Percentiles rank a stretch among this genome's conserved stretches.
phyloP scores from a whole-genome alignment of 2,888 invertebrate species.

The Romanomermis culicivorax region DNA sequence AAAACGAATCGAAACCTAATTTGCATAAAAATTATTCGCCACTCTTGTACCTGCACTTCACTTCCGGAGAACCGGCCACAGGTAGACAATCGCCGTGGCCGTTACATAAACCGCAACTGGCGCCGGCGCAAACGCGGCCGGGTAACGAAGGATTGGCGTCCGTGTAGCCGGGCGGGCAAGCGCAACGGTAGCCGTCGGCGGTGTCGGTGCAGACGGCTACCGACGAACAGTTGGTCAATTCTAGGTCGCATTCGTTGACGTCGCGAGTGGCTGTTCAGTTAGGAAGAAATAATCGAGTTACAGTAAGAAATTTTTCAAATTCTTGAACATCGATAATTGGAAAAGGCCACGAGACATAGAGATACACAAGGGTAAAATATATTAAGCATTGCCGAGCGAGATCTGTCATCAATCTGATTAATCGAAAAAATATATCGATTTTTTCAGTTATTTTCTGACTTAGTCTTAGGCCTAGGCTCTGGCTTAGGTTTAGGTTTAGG shows the following conservation, averaged over 20 bases:
- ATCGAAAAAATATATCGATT: no score
- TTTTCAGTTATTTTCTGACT: no score
- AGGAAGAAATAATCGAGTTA: no score
- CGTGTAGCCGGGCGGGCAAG: conserved; percentile 23
- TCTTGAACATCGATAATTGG: neutral
- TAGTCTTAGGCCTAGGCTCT: no score
- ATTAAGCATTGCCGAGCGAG: no score
- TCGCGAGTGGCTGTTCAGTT: conserved; percentile 15
- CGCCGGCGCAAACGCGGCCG: conserved; percentile 21
- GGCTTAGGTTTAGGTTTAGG: no score
- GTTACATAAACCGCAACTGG: conserved; percentile 19
- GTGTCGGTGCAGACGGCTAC: conserved; percentile 25
- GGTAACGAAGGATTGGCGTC: conserved; percentile 23
- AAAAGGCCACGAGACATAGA: no score
- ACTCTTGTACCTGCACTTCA: conserved; percentile 17
- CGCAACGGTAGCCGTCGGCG: conserved; percentile 23
- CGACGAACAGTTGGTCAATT: conserved; percentile 25
- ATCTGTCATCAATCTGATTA: no score
- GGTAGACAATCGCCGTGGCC: conserved; percentile 25
- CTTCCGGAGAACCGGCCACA: conserved; percentile 18
- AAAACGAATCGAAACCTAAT: neutral
- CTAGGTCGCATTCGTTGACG: conserved; percentile 27
- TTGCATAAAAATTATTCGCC: neutral
- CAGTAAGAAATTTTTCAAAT: neutral
- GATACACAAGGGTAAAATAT: no score